Conservation (phyloP, 2,113 vertebrate species). For the Crotophaga sulcirostris region DNA sequence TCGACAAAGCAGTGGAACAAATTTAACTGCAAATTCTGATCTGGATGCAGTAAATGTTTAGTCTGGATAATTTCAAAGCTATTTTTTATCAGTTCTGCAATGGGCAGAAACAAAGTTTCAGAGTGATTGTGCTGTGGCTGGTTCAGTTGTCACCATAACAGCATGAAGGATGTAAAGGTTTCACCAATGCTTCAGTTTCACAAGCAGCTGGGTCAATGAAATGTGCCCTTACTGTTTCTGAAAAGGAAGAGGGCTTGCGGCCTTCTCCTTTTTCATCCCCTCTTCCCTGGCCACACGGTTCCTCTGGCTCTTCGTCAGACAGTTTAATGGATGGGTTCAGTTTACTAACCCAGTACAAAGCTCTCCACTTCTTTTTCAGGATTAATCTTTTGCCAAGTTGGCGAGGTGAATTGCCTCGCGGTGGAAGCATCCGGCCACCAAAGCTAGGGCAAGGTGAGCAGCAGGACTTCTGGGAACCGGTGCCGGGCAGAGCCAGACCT, state of each 20-base stretch:
- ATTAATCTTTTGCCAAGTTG: not conserved
- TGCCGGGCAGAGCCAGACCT: not conserved
- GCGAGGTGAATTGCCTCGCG: not conserved
- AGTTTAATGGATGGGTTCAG: not conserved
- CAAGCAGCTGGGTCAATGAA: not conserved
- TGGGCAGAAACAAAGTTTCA: not conserved
- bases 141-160: not conserved
- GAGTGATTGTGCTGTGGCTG: not conserved
- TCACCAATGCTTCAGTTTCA: not conserved
- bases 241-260: not conserved
- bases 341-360: not conserved
- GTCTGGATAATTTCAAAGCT: not conserved
- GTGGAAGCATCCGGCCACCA: not conserved
- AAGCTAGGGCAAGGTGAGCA: conserved; percentile 43
- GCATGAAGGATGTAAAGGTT: not conserved
- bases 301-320: not conserved
- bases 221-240: not conserved
- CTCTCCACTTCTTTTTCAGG: conserved; percentile 15
- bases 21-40: not conserved
- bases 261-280: not conserved
- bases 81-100: not conserved
- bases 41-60: not conserved
- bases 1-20: not conserved
- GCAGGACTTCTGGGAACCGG: not conserved
- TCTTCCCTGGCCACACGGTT: not conserved